Percentiles rank a stretch among this genome's conserved stretches.
These are phyloP conservation scores for Gerris buenoi DNA, from an alignment of 1,140 invertebrate species.

Conservation along the genomic window DNA sequence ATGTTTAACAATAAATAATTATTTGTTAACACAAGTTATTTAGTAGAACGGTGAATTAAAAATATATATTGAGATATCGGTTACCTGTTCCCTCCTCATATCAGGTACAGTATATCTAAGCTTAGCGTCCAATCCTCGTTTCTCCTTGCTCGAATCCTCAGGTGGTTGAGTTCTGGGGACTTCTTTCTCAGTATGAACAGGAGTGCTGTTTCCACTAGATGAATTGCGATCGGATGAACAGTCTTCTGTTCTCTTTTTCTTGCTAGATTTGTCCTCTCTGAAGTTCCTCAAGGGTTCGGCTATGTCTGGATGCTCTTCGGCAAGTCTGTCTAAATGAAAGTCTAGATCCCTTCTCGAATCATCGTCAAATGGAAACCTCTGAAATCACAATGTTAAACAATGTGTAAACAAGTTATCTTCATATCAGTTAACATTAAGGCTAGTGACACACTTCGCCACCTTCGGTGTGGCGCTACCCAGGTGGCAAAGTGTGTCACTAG, in stretches of 20 bases:
- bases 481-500: too few species aligned
- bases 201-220: neutral
- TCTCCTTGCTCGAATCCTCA: neutral
- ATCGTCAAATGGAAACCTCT: constrained; percentile 5
- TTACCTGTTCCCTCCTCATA: constrained; percentile 33
- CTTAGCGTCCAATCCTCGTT: constrained; percentile 14
- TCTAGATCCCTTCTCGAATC: neutral
- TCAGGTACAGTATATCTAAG: constrained; percentile 54
- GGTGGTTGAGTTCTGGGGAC: neutral
- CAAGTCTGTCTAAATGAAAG: neutral
- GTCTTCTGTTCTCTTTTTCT: neutral
- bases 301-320: neutral
- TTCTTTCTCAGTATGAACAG: neutral
- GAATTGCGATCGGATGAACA: neutral
- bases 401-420: too few species aligned
- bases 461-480: too few species aligned
- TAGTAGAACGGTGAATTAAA: too few species aligned
- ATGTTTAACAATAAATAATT: too few species aligned
- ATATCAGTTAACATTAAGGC: too few species aligned
- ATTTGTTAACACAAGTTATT: too few species aligned
- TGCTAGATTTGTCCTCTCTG: neutral
- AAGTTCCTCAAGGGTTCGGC: neutral
- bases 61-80: too few species aligned
- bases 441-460: too few species aligned
- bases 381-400: too few species aligned